Evolutionary conservation across 37 sponge, comb jelly and placozoan species (phyloP).

Genomic region (Beroe forskalii): DNA sequence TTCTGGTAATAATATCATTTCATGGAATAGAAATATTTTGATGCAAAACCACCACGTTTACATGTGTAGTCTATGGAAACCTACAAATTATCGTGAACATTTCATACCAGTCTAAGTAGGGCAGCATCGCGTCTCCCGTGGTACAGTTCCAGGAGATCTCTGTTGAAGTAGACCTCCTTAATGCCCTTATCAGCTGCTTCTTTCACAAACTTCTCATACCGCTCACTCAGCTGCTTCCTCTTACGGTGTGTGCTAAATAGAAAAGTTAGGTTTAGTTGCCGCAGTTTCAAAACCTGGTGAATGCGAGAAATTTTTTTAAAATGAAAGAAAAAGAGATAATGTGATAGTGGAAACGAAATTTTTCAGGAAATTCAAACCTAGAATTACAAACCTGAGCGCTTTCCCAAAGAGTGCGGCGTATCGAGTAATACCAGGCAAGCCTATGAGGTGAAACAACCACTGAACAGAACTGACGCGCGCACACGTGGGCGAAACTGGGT

Average conservation of each 20-base stretch:
- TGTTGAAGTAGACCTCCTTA: conserved; percentile 46
- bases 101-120: neutral
- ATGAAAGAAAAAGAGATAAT: too few species aligned
- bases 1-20: too few species aligned
- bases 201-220: conserved; percentile 6
- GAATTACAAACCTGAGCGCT: neutral
- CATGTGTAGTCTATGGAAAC: too few species aligned
- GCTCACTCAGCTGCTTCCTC: neutral
- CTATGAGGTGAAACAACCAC: neutral
- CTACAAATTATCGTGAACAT: too few species aligned
- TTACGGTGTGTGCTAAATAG: neutral
- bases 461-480: neutral
- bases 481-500: neutral
- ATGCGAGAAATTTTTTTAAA: too few species aligned
- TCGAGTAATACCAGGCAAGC: conserved; percentile 5
- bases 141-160: neutral
- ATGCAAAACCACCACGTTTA: too few species aligned
- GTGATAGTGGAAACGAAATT: too few species aligned
- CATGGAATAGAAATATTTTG: too few species aligned
- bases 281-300: too few species aligned
- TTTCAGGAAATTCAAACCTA: too few species aligned
- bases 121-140: conserved; percentile 33
- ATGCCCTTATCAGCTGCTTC: conserved; percentile 18
- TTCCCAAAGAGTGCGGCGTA: neutral
- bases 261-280: too few species aligned